Conservation (phyloP, 2,797 vertebrate genomes). For the Alectoris magna region DNA sequence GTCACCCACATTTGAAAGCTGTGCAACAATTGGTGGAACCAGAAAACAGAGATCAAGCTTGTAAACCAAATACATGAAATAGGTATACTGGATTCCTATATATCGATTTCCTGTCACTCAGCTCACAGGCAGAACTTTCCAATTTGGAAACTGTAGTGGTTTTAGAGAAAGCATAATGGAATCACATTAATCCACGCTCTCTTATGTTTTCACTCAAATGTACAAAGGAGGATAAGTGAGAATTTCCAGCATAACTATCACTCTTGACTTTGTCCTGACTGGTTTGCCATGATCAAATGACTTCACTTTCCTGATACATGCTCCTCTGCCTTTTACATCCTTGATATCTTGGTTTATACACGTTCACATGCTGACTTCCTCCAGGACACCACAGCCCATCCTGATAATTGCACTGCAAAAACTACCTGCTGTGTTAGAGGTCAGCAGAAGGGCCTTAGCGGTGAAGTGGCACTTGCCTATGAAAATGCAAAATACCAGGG, state of each 20-base stretch:
- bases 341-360: conserved; percentile 41
- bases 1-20: neutral
- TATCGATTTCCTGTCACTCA: neutral
- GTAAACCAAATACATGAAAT: neutral
- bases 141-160: neutral
- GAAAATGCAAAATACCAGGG: conserved; percentile 75
- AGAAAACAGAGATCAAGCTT: neutral
- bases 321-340: conserved; percentile 21
- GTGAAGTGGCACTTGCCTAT: conserved; percentile 74
- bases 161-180: conserved; percentile 19
- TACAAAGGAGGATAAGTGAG: neutral
- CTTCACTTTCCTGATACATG: neutral
- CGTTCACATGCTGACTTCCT: conserved; percentile 36
- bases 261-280: conserved; percentile 32
- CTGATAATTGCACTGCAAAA: conserved; percentile 59
- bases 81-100: neutral
- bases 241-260: neutral
- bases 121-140: neutral
- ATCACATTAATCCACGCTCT: neutral
- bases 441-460: conserved; percentile 61
- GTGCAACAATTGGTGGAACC: neutral
- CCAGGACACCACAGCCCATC: conserved; percentile 52
- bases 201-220: neutral
- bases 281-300: conserved; percentile 53
- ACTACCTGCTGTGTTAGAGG: conserved; percentile 64